A percentile compares a stretch with the other conserved stretches of the same genome.
Conservation (phyloP, 2,888 invertebrate genomes). For the Heliconius ismenius region DNA sequence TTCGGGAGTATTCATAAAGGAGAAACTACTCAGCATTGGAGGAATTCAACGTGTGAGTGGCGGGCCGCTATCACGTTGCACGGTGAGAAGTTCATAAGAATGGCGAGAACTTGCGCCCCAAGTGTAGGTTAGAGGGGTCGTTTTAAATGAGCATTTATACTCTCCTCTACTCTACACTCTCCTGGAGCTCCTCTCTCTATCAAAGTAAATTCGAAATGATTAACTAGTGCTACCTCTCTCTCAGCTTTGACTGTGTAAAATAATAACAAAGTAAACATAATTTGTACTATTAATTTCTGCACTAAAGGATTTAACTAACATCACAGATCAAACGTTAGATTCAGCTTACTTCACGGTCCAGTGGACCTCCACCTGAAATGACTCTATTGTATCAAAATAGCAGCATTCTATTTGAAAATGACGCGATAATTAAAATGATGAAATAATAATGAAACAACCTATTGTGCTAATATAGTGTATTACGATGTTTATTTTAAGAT, state of each 20-base stretch:
- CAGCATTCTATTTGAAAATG: not conserved
- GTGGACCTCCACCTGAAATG: slow-evolving; percentile 7
- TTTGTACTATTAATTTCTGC: slow-evolving; percentile 11
- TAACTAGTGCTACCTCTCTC: not conserved
- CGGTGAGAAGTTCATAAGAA: too few species aligned
- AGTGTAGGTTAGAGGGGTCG: too few species aligned
- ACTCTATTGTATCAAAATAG: slow-evolving; percentile 12
- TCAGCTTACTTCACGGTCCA: slow-evolving; percentile 13
- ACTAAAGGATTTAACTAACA: slow-evolving; percentile 14
- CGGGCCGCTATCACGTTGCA: too few species aligned
- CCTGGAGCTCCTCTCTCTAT: too few species aligned
- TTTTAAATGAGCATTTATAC: too few species aligned
- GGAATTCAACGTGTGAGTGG: too few species aligned
- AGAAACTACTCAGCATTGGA: too few species aligned
- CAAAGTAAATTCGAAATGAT: too few species aligned
- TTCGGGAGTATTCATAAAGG: too few species aligned
- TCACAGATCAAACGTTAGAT: slow-evolving; percentile 32
- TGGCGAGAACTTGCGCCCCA: too few species aligned
- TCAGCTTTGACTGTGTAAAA: not conserved
- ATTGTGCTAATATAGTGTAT: not conserved
- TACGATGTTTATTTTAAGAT: not conserved
- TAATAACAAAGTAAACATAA: not conserved
- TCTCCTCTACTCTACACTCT: too few species aligned
- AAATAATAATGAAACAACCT: slow-evolving; percentile 10
- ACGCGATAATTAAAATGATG: not conserved